Base-by-base conservation (phyloP, 2,113 vertebrate species). In the Camarhynchus parvulus region DNA sequence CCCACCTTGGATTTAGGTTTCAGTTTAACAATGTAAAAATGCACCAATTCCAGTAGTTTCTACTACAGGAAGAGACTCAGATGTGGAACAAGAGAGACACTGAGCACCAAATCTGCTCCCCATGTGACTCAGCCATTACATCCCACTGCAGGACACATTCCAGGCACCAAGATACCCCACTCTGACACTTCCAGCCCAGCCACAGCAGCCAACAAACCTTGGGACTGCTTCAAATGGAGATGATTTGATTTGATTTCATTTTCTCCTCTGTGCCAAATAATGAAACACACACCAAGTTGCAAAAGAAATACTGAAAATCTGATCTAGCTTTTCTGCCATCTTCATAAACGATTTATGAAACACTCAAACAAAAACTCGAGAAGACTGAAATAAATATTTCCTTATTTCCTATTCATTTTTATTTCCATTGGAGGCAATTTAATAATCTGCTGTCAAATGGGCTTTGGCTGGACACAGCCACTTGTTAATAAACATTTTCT, bases 121-220 rank as follows among this genome's bases (percentile, higher is more conserved):
- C 28, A 0, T 23, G 16, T 92, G 91, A 95, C 77, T 95, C 92
- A 94, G 41, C 15, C 2, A 10, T 46, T 78, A 19, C 44, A 61
- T 75, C 83, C 91, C 91, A 85, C 76, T 75, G 56, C 63, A 56
- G 83, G 91, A 41, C 66, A 53, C 30, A 42, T 41, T 79, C 87
- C 96, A 92, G 73, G 86, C 89, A 83, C 49, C 44, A 22, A 58
- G 46, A 87, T 56, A 87, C 86, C 87, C 91, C 74, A 41, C 76
- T 93, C 55, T 1, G 15, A 55, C 86, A 88, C 79, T 77, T 74
- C 79, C 89, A 94, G 28, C 39, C 83, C 79, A 69, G 92, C 72
- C 94, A 21, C 90, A 46, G 94, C 78, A 87, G 90, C 90, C 94
- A 91, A 67, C 72, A 92, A 86, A 69, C 59, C 85, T 28, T 37